These are phyloP conservation scores for Papilio glaucus DNA, from an alignment of 1,140 invertebrate genomes.

Conservation along the genomic window DNA sequence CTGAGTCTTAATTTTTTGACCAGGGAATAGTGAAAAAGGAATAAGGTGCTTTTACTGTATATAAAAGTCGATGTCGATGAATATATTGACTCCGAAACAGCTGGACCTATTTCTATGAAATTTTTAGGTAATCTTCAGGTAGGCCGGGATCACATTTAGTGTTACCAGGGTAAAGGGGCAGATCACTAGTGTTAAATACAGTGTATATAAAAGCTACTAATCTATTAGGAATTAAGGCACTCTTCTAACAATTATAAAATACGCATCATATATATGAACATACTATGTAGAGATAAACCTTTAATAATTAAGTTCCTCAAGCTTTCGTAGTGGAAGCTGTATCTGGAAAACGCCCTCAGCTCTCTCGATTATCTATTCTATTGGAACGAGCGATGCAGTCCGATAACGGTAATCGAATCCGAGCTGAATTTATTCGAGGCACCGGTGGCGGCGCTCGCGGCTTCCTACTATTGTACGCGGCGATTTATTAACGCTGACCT, in stretches of 20 bases:
- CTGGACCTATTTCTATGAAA: too few species aligned
- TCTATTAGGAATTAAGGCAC: too few species aligned
- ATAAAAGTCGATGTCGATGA: too few species aligned
- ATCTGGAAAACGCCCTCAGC: constrained; percentile 28
- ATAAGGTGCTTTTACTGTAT: too few species aligned
- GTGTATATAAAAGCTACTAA: too few species aligned
- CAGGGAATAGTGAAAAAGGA: too few species aligned
- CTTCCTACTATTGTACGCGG: constrained; percentile 49
- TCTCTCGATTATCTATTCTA: constrained; percentile 35
- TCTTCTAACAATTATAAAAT: not conserved
- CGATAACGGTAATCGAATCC: constrained; percentile 59
- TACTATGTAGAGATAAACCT: not conserved
- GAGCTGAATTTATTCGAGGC: constrained; percentile 56
- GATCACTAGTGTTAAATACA: too few species aligned
- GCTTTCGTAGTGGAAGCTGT: constrained; percentile 14
- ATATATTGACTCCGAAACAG: too few species aligned
- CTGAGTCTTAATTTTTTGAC: too few species aligned
- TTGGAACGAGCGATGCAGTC: constrained; percentile 50
- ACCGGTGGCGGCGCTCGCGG: constrained; percentile 44
- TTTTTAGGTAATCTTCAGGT: too few species aligned
- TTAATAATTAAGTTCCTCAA: constrained; percentile 25
- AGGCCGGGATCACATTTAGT: too few species aligned
- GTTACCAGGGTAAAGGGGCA: too few species aligned
- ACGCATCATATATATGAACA: not conserved
- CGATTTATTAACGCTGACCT: constrained; percentile 49